Percentiles rank a stretch among this genome's conserved stretches.
phyloP scores from a whole-genome alignment of 2,113 vertebrate species.

The Ploceus nigricollis region DNA sequence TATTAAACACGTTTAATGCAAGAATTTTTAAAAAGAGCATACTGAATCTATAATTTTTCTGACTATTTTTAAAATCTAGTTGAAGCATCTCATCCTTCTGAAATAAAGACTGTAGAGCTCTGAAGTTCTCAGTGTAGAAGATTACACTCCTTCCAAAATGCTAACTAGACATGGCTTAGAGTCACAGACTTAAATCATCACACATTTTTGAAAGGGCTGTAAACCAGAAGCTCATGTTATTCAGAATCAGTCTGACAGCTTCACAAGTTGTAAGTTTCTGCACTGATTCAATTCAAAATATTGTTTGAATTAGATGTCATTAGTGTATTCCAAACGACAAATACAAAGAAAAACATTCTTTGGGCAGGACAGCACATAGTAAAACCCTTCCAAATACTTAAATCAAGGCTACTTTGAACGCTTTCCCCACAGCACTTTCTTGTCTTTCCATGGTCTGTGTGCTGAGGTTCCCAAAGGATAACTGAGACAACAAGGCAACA shows the following conservation, averaged over 20 bases:
- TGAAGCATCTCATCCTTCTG: background rate
- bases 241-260: constrained; percentile 39
- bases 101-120: background rate
- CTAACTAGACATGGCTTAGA: background rate
- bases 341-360: background rate
- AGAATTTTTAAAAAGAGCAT: background rate
- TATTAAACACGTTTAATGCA: background rate
- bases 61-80: background rate
- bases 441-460: background rate
- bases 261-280: background rate
- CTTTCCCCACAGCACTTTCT: background rate
- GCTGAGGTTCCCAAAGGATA: background rate
- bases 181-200: background rate
- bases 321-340: constrained; percentile 14
- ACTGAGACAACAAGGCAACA: background rate
- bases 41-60: background rate
- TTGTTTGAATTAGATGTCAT: background rate
- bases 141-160: background rate
- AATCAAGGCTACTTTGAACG: background rate
- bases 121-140: background rate
- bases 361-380: background rate
- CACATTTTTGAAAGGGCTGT: background rate
- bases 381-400: background rate
- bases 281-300: constrained; percentile 35
- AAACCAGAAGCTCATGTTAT: constrained; percentile 31